Percentiles rank a stretch among this genome's conserved stretches.
These are phyloP conservation scores for Clistopyga incitator DNA, from an alignment of 2,888 invertebrate species.

Conservation along the genomic window DNA sequence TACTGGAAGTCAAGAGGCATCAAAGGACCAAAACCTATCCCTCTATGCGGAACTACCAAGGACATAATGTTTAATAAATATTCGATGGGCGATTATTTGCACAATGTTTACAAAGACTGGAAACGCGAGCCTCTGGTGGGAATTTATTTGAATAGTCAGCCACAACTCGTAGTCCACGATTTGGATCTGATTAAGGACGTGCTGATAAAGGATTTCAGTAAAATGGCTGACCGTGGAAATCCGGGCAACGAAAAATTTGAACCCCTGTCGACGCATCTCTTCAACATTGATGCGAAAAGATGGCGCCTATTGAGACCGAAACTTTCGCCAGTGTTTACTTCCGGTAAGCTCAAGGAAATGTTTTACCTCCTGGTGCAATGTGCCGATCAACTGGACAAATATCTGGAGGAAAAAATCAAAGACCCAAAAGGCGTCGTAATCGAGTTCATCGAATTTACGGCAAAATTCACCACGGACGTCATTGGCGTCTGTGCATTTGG, in stretches of 20 bases:
- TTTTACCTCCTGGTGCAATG: constrained; percentile 83
- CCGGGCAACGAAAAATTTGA: constrained; percentile 72
- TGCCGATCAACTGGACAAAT: constrained; percentile 73
- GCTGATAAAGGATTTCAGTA: constrained; percentile 66
- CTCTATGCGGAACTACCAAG: constrained; percentile 80
- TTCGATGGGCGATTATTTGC: constrained; percentile 45
- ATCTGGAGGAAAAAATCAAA: constrained; percentile 68
- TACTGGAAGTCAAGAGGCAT: constrained; percentile 82
- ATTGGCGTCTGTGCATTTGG: constrained; percentile 84
- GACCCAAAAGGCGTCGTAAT: constrained; percentile 64
- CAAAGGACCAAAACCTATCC: constrained; percentile 78
- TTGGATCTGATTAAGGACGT: constrained; percentile 58
- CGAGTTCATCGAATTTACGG: constrained; percentile 70
- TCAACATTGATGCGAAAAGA: constrained; percentile 80
- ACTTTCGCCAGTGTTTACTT: constrained; percentile 84
- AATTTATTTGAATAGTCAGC: constrained; percentile 71
- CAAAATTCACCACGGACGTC: constrained; percentile 84
- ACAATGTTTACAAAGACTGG: constrained; percentile 48
- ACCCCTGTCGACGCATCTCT: constrained; percentile 80
- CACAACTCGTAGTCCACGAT: constrained; percentile 55
- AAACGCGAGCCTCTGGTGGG: constrained; percentile 77
- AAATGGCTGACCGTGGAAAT: constrained; percentile 62
- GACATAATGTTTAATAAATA: constrained; percentile 44
- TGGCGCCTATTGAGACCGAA: constrained; percentile 84
- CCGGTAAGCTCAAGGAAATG: constrained; percentile 85